Evolutionary conservation across 2,888 invertebrate species (phyloP), one percentile per base, ranked within the genome.

Genomic region (Lasius fuliginosus): DNA sequence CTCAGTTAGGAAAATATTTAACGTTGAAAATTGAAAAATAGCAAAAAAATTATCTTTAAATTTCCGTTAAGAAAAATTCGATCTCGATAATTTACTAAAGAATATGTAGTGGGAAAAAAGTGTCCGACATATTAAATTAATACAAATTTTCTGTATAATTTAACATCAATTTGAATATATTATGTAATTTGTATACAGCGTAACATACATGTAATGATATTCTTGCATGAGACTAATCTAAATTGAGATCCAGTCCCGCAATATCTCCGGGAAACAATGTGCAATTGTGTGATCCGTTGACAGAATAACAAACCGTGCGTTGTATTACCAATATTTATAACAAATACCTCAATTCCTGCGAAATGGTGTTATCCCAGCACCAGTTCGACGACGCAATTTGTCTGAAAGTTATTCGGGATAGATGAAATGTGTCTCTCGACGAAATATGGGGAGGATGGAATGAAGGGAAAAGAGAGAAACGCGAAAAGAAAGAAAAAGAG

Each of bases 371-470:
- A 46, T 1, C 42, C 23, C 33, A 62, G 71, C 46, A 56, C 11
- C 71, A 36, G 36, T 33, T 62, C 53, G 46, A 4, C 79, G 23
- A 58, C 65, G 68, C 67, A 67, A 84, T 84, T 82, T 69, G 74
- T 84, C 60, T 49, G 53, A 8, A 49, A 62, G 69, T 68, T 68
- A 82, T 75, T 82, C 71, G 33, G 69, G 40, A 46, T 33, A 42
- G 18, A 3, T 69, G 60, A 79, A 60, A 71, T 23, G 46, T n/a
- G n/a, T 53, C n/a, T 60, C 73, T 71, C 18, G 27, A 27, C 56
- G 40, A 36, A 49, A 71, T 49, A 60, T 46, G 30, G 56, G 23
- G 42, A 11, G 58, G 64, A 18, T 53, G 42, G 53, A 53, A 53
- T 67, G 71, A 77, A 64, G 33, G 49, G 49, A 30, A 23, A 27